Conservation (phyloP, 2,888 invertebrate genomes). For the Leptopilina syphax region DNA sequence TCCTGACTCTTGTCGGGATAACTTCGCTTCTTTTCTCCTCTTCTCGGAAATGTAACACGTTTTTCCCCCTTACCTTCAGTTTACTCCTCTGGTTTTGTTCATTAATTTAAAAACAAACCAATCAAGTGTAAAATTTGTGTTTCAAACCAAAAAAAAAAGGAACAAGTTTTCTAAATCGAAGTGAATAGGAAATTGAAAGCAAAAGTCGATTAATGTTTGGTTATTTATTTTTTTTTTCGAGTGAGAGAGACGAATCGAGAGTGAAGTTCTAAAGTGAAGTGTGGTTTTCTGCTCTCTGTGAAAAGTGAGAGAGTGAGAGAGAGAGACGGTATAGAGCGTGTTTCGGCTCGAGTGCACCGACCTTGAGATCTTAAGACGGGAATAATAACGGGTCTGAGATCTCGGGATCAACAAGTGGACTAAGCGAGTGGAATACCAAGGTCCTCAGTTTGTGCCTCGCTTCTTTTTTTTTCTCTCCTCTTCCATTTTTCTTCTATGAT, state of each 20-base stretch:
- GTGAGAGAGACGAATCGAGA: not conserved
- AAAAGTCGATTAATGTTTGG: not conserved
- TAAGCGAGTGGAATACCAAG: constrained; percentile 29
- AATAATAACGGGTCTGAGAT: constrained; percentile 41
- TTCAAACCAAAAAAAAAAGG: too few species aligned
- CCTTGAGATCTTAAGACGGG: constrained; percentile 41
- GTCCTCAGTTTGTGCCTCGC: constrained; percentile 1
- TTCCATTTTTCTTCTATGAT: not conserved
- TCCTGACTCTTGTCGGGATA: constrained; percentile 74
- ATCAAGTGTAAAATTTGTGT: too few species aligned
- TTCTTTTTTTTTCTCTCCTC: not conserved
- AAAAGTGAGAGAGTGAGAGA: not conserved
- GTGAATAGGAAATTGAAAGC: too few species aligned
- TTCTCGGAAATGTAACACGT: too few species aligned
- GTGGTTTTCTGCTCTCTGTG: not conserved
- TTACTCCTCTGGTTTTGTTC: too few species aligned
- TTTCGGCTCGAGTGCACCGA: constrained; percentile 41
- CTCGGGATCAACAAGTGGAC: constrained; percentile 40
- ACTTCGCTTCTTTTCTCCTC: constrained; percentile 59
- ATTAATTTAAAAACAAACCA: too few species aligned
- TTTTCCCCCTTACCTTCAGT: too few species aligned
- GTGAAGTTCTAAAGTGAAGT: constrained; percentile 8
- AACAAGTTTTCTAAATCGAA: too few species aligned
- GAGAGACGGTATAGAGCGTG: not conserved
- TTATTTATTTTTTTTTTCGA: not conserved